These are phyloP conservation scores for Aspidiotus rigidus DNA, from an alignment of 2,888 invertebrate genomes.

Conservation along the genomic window DNA sequence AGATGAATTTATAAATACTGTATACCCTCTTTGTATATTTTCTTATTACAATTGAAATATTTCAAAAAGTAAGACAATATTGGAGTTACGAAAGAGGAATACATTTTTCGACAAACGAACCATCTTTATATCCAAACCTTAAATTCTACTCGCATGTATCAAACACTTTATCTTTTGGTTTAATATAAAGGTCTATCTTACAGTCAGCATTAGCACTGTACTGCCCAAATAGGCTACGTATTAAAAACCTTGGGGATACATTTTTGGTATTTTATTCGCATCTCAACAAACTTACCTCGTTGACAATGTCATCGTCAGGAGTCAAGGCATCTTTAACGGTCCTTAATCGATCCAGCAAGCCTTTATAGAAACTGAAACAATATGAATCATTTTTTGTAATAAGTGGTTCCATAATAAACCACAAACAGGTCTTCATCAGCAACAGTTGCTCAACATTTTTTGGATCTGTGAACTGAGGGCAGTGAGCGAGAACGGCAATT, in stretches of 20 bases:
- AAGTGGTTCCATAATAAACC: constrained; percentile 89
- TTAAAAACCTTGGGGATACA: not conserved
- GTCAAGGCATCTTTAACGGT: constrained; percentile 80
- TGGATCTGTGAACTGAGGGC: constrained; percentile 69
- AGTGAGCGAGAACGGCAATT: constrained; percentile 91
- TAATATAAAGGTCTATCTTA: not conserved
- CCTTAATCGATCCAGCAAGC: constrained; percentile 87
- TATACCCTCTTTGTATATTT: too few relatives aligned
- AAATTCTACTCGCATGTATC: too few relatives aligned
- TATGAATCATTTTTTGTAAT: constrained; percentile 89
- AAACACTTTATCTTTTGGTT: too few relatives aligned
- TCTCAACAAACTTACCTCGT: constrained; percentile 59
- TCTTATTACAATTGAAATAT: too few relatives aligned
- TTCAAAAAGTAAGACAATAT: too few relatives aligned
- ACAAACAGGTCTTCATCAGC: constrained; percentile 73
- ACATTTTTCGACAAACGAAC: too few relatives aligned
- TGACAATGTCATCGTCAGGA: constrained; percentile 70
- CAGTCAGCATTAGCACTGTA: not conserved
- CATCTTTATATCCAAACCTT: too few relatives aligned
- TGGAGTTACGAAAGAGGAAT: too few relatives aligned
- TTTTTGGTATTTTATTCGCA: not conserved
- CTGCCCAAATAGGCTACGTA: not conserved
- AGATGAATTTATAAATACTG: too few relatives aligned
- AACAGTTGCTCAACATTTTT: constrained; percentile 70
- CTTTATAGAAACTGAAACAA: constrained; percentile 90